Evolutionary conservation across 1,140 invertebrate genomes (phyloP).

Genomic region (Mesaphorura yosii): DNA sequence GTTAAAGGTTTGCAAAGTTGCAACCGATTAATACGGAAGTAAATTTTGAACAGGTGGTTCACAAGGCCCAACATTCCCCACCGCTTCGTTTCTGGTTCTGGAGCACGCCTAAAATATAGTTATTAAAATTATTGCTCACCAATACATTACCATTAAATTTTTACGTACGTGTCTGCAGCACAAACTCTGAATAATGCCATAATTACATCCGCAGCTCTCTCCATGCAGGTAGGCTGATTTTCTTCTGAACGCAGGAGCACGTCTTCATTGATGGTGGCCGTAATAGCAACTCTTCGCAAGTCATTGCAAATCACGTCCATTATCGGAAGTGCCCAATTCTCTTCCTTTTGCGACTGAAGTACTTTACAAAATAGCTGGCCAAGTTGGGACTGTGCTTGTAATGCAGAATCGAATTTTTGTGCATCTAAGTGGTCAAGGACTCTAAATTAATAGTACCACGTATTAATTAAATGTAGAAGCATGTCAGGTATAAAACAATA

Average conservation of each 20-base stretch:
- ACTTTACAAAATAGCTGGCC: conserved; percentile 70
- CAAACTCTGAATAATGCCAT: conserved; percentile 92
- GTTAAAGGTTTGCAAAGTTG: conserved; percentile 94
- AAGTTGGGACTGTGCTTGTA: conserved; percentile 60
- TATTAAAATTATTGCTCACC: neutral
- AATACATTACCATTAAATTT: conserved; percentile 7
- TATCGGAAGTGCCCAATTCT: conserved; percentile 88
- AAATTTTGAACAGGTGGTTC: conserved; percentile 95
- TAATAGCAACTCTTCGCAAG: conserved; percentile 66
- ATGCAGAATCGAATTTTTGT: conserved; percentile 61
- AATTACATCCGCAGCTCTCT: conserved; percentile 71
- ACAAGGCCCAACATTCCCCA: conserved; percentile 91
- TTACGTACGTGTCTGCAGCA: conserved; percentile 73
- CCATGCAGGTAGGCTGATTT: conserved; percentile 37
- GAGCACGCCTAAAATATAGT: conserved; percentile 46
- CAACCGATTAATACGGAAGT: conserved; percentile 92
- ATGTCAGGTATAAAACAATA: neutral
- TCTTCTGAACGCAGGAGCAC: conserved; percentile 31
- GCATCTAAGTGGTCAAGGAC: conserved; percentile 50
- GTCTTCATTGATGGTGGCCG: conserved; percentile 49
- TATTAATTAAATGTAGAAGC: neutral
- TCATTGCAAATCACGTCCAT: conserved; percentile 83
- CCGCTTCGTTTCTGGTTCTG: conserved; percentile 80
- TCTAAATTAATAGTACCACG: conserved; percentile 37
- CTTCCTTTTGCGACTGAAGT: conserved; percentile 78